A percentile compares a stretch with the other conserved stretches of the same genome.
Conservation (phyloP, 2,797 vertebrate genomes). For the Serranus cabrilla region DNA sequence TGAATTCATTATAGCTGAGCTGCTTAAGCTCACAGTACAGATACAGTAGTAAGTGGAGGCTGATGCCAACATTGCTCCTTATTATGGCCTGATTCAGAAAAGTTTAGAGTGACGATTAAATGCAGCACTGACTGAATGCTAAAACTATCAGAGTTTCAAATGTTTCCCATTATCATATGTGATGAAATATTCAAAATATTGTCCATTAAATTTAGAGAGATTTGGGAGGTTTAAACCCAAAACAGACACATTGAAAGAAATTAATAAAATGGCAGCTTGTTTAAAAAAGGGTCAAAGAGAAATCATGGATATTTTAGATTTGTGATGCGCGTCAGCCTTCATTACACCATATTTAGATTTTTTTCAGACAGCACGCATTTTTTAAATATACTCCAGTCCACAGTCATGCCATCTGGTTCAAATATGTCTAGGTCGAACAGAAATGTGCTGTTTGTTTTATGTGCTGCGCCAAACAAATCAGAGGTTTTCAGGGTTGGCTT, state of each 20-base stretch:
- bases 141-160: neutral
- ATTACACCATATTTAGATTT: neutral
- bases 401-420: neutral
- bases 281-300: neutral
- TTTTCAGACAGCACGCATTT: neutral
- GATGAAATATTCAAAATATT: constrained; percentile 3
- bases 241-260: neutral
- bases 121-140: neutral
- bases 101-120: constrained; percentile 33
- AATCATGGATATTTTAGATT: neutral
- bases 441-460: constrained; percentile 20
- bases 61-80: constrained; percentile 38
- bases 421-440: constrained; percentile 11
- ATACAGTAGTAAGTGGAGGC: constrained; percentile 37
- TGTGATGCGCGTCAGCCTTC: neutral
- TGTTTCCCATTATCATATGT: neutral
- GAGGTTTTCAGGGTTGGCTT: neutral
- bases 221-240: neutral
- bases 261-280: neutral
- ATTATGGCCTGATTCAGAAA: constrained; percentile 26
- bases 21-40: constrained; percentile 65
- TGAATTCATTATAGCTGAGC: constrained; percentile 73
- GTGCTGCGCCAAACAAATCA: neutral
- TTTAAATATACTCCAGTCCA: neutral
- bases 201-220: neutral